Evolutionary conservation across 2,888 invertebrate genomes (phyloP), one percentile per base, ranked within the genome.

Genomic region (Tillus elongatus): DNA sequence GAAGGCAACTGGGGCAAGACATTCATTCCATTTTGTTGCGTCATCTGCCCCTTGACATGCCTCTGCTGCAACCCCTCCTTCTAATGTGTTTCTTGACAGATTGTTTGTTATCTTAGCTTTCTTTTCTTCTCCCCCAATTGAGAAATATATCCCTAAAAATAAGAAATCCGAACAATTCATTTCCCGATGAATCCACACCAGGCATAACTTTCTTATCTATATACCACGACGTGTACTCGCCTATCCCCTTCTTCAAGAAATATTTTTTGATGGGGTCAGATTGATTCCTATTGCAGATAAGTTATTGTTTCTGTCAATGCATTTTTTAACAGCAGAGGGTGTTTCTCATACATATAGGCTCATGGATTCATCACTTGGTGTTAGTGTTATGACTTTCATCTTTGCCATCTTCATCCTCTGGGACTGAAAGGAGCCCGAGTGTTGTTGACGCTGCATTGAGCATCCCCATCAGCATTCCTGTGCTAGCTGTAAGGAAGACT

Each of bases 21-120:
- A 55, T 33, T 58, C 55, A 38, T 58, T 58, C 50, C 53, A 56
- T 41, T 56, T 57, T 1, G 54, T 51, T 0, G 54, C 53, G 36
- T 56, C 53, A n/a, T n/a, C n/a, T n/a, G n/a, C n/a, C n/a, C n/a
- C n/a, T n/a, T n/a, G n/a, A n/a, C n/a, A n/a, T n/a, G n/a, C n/a
- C n/a, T n/a, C n/a, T n/a, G n/a, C n/a, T n/a, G n/a, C n/a, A n/a
- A n/a, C n/a, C n/a, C n/a, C n/a, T n/a, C n/a, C n/a, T n/a, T n/a
- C n/a, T n/a, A n/a, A n/a, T n/a, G n/a, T n/a, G n/a, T n/a, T n/a
- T n/a, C n/a, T n/a, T n/a, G n/a, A n/a, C n/a, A n/a, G n/a, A n/a
- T n/a, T n/a, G n/a, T n/a, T n/a, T n/a, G n/a, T n/a, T n/a, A n/a
- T n/a, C n/a, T n/a, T n/a, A n/a, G n/a, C n/a, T n/a, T n/a, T n/a